phyloP scores from a whole-genome alignment of 2,113 vertebrate species.

The Loxodonta africana region DNA sequence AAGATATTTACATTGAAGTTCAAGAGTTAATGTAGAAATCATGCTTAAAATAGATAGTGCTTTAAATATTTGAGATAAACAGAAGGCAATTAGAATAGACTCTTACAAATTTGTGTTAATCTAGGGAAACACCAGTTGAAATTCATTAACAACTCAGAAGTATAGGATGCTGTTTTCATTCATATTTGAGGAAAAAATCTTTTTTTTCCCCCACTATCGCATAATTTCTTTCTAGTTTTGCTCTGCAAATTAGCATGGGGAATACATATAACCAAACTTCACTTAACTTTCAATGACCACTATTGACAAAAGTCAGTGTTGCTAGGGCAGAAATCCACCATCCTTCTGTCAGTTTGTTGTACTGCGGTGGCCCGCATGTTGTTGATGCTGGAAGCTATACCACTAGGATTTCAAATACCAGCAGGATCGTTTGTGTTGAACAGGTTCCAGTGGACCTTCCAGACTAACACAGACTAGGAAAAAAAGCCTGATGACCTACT shows the following conservation, averaged over 20 bases:
- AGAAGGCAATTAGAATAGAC: constrained; percentile 30
- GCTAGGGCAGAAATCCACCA: not conserved
- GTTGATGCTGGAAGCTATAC: not conserved
- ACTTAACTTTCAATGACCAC: not conserved
- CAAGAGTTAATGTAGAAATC: not conserved
- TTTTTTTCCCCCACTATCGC: not conserved
- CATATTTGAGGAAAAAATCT: not conserved
- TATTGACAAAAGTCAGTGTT: not conserved
- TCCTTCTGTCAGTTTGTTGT: not conserved
- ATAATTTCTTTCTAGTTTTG: constrained; percentile 45
- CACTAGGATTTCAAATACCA: too few relatives aligned
- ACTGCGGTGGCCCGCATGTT: not conserved
- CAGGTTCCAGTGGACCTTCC: not conserved
- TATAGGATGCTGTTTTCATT: not conserved
- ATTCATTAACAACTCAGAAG: constrained; percentile 33
- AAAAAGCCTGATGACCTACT: not conserved
- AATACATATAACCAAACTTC: not conserved
- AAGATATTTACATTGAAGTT: constrained; percentile 7
- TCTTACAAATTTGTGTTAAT: not conserved
- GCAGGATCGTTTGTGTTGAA: too few relatives aligned
- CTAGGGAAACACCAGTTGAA: not conserved
- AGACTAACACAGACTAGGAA: not conserved
- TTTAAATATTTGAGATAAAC: constrained; percentile 52
- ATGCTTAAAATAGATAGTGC: not conserved
- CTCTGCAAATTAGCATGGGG: not conserved